phyloP scores from a whole-genome alignment of 1,140 invertebrate genomes.

The Vollenhovia emeryi region DNA sequence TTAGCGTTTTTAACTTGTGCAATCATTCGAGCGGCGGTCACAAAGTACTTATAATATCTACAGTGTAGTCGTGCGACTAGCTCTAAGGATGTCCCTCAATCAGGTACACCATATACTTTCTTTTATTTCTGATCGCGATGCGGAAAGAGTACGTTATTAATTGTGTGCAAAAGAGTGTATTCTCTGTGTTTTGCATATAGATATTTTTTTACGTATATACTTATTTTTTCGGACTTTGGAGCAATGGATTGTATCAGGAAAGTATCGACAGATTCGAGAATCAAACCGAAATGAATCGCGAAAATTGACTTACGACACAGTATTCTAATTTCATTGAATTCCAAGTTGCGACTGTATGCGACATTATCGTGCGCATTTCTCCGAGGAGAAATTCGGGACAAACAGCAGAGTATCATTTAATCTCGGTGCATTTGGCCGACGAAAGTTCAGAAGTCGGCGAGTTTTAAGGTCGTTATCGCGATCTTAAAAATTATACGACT shows the following conservation, averaged over 20 bases:
- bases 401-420: constrained; percentile 7
- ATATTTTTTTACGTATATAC: not conserved
- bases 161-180: not conserved
- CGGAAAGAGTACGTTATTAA: not conserved
- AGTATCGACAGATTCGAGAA: not conserved
- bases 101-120: constrained; percentile 37
- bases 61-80: not conserved
- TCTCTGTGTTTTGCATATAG: not conserved
- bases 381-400: constrained; percentile 22
- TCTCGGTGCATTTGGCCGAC: not conserved
- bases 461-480: not conserved
- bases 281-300: not conserved
- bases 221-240: not conserved
- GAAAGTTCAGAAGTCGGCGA: not conserved
- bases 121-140: not conserved
- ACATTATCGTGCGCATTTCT: constrained; percentile 35
- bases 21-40: constrained; percentile 8
- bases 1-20: constrained; percentile 48
- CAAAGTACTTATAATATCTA: constrained; percentile 11
- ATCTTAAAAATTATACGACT: not conserved
- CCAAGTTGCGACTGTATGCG: not conserved
- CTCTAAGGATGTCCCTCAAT: constrained; percentile 58
- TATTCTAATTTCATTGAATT: constrained; percentile 33
- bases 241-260: not conserved
- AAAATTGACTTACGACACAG: not conserved